Evolutionary conservation across 37 sponge, comb jelly and placozoan genomes (phyloP).

Genomic region (Beroe ovata): DNA sequence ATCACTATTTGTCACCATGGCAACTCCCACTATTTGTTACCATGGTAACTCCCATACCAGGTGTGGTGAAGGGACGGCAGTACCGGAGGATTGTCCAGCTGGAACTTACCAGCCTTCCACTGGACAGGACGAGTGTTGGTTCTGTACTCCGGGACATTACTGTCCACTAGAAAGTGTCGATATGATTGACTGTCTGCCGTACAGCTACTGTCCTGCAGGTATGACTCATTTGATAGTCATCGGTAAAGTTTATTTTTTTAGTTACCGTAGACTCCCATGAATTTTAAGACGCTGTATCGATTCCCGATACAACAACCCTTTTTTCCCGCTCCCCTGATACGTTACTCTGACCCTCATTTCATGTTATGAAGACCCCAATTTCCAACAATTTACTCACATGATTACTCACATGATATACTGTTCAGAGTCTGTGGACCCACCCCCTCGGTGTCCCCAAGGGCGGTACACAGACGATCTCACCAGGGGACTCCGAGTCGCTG

Average conservation of each 20-base stretch:
- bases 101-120: conserved; percentile 1
- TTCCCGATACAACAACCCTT: too few species aligned
- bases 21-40: too few species aligned
- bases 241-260: too few species aligned
- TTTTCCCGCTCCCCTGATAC: too few species aligned
- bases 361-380: too few species aligned
- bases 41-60: background rate
- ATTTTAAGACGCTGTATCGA: too few species aligned
- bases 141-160: conserved; percentile 7
- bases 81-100: conserved; percentile 25
- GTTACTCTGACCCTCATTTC: too few species aligned
- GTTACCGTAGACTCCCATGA: too few species aligned
- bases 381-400: too few species aligned
- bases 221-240: background rate
- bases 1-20: too few species aligned
- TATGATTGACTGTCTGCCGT: conserved; percentile 18
- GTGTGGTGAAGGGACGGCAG: background rate
- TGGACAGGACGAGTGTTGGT: conserved; percentile 14
- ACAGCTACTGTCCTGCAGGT: conserved; percentile 53
- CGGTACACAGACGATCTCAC: background rate
- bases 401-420: too few species aligned
- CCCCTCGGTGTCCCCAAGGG: background rate
- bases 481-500: background rate
- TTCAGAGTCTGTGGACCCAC: conserved; percentile 20
- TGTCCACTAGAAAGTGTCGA: conserved; percentile 4